Evolutionary conservation across 2,888 invertebrate species (phyloP).

Genomic region (Diarsia brunnea): DNA sequence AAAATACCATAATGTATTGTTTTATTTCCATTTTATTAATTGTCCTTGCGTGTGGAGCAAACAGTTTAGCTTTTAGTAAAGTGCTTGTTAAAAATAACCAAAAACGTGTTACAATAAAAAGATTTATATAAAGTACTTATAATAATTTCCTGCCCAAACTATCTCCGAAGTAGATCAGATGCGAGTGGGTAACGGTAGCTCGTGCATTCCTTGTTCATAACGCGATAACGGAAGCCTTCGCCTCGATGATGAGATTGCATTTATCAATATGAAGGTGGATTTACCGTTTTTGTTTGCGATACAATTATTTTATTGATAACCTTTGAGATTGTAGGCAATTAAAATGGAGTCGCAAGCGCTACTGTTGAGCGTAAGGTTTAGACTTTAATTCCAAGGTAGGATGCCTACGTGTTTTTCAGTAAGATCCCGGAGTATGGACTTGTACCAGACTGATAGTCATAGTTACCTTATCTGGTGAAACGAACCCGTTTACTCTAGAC

Average conservation of each 20-base stretch:
- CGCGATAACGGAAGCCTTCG: slow-evolving; percentile 69
- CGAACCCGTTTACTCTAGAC: not conserved
- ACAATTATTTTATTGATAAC: slow-evolving; percentile 16
- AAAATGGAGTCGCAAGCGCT: not conserved
- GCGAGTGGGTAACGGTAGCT: slow-evolving; percentile 74
- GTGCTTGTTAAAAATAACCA: slow-evolving; percentile 1
- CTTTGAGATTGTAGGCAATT: slow-evolving; percentile 4
- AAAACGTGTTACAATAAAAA: slow-evolving; percentile 15
- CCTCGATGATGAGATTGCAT: slow-evolving; percentile 62
- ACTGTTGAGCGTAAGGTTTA: not conserved
- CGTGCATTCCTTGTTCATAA: slow-evolving; percentile 74
- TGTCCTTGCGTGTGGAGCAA: not conserved
- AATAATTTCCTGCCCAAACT: slow-evolving; percentile 71
- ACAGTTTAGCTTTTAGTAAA: not conserved
- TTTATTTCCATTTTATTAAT: no score
- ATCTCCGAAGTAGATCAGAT: slow-evolving; percentile 75
- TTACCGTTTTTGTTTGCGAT: slow-evolving; percentile 43
- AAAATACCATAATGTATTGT: no score
- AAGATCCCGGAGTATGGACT: not conserved
- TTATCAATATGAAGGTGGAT: slow-evolving; percentile 34
- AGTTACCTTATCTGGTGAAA: not conserved
- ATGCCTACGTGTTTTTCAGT: not conserved
- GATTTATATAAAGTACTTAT: slow-evolving; percentile 37
- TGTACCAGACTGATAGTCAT: not conserved
- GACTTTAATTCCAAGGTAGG: not conserved